Conservation (phyloP, 2,113 vertebrate genomes). For the Polypterus senegalus region DNA sequence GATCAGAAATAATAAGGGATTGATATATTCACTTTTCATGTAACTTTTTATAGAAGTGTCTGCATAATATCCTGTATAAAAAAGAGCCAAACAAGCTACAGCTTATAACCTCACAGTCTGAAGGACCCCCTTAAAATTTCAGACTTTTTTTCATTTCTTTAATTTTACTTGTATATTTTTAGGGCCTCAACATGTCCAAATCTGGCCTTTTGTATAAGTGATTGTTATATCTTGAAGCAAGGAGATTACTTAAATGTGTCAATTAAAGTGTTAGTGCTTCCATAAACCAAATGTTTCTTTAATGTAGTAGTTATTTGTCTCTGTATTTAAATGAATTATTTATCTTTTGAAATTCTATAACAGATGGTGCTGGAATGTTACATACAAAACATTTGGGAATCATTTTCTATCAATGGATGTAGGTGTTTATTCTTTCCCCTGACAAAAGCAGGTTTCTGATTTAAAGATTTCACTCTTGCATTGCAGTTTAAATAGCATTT, state of each 20-base stretch:
- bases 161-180: too few relatives aligned
- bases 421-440: constrained; percentile 8
- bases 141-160: too few relatives aligned
- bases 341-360: constrained; percentile 5
- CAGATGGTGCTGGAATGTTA: constrained; percentile 6
- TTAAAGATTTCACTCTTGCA: constrained; percentile 14
- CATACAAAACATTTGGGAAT: constrained; percentile 5
- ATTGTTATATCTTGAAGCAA: too few relatives aligned
- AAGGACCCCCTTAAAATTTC: too few relatives aligned
- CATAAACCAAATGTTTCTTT: not conserved
- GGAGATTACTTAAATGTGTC: not conserved
- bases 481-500: constrained; percentile 15
- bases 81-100: too few relatives aligned
- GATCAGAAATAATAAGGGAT: too few relatives aligned
- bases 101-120: too few relatives aligned
- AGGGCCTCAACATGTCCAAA: too few relatives aligned
- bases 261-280: constrained; percentile 14
- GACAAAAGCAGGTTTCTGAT: constrained; percentile 1
- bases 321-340: constrained; percentile 9
- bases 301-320: not conserved
- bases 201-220: too few relatives aligned
- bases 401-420: constrained; percentile 6
- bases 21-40: too few relatives aligned
- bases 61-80: too few relatives aligned
- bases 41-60: too few relatives aligned